A percentile compares a stretch with the other conserved stretches of the same genome.
Conservation (phyloP, 2,888 invertebrate species). For the Lasioglossum zephyrum region DNA sequence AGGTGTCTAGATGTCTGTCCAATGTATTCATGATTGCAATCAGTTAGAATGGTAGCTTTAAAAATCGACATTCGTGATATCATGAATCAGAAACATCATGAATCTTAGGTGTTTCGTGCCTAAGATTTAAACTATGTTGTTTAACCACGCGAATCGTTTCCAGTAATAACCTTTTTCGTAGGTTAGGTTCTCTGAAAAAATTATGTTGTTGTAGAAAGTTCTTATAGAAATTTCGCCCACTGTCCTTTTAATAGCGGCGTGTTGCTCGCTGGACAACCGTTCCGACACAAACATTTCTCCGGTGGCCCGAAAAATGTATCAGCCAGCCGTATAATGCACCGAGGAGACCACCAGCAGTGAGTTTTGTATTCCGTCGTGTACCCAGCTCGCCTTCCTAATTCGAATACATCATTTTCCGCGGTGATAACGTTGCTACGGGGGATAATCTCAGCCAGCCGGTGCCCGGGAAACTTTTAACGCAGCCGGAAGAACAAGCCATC, state of each 20-base stretch:
- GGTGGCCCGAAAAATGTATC: slow-evolving; percentile 5
- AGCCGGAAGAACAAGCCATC: neutral
- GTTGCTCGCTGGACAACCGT: neutral
- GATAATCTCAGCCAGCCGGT: slow-evolving; percentile 1
- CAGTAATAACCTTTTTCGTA: no score
- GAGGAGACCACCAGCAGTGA: neutral
- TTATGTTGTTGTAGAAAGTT: neutral
- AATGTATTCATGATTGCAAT: no score
- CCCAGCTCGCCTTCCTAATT: neutral
- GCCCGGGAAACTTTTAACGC: slow-evolving; percentile 9
- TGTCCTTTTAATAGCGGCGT: neutral
- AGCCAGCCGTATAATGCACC: neutral
- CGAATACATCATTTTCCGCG: slow-evolving; percentile 10
- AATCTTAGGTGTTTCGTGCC: no score
- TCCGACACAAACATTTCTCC: neutral
- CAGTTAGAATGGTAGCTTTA: no score
- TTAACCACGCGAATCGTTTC: no score
- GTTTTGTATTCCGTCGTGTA: neutral
- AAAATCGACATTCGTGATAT: no score
- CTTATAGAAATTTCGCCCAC: neutral
- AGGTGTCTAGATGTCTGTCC: no score
- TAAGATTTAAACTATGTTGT: no score
- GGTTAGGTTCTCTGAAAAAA: no score
- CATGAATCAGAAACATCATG: no score
- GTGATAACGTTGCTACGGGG: slow-evolving; percentile 17